Evolutionary conservation across 2,113 vertebrate species (phyloP).

Genomic region (Nyctibius bracteatus): DNA sequence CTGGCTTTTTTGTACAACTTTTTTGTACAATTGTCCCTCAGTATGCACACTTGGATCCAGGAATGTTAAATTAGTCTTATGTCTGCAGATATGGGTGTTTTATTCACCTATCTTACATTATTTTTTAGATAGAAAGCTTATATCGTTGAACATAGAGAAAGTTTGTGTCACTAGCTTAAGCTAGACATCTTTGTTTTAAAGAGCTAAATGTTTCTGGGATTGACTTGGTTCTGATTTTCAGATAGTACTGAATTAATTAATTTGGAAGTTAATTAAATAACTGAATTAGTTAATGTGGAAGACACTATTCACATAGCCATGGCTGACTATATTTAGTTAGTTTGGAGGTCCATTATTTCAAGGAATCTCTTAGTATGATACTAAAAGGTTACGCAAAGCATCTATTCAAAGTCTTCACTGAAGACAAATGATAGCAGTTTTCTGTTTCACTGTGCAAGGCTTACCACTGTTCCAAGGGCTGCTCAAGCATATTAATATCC

Average conservation of each 20-base stretch:
- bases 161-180: background rate
- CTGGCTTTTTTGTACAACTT: background rate
- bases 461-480: background rate
- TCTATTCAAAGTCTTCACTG: background rate
- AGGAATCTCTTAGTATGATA: background rate
- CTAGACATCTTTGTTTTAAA: background rate
- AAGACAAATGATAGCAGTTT: background rate
- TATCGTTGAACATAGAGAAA: background rate
- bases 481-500: background rate
- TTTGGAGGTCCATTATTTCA: background rate
- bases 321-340: background rate
- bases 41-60: background rate
- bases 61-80: background rate
- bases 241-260: background rate
- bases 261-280: background rate
- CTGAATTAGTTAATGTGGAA: background rate
- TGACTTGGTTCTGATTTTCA: background rate
- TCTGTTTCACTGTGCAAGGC: background rate
- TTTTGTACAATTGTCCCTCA: background rate
- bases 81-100: background rate
- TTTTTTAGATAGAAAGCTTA: background rate
- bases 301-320: background rate
- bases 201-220: background rate
- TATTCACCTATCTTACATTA: background rate
- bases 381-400: background rate